Evolutionary conservation across 2,113 vertebrate genomes (phyloP), one percentile per base, ranked within the genome.

Genomic region (Speoplatyrhinus poulsoni): DNA sequence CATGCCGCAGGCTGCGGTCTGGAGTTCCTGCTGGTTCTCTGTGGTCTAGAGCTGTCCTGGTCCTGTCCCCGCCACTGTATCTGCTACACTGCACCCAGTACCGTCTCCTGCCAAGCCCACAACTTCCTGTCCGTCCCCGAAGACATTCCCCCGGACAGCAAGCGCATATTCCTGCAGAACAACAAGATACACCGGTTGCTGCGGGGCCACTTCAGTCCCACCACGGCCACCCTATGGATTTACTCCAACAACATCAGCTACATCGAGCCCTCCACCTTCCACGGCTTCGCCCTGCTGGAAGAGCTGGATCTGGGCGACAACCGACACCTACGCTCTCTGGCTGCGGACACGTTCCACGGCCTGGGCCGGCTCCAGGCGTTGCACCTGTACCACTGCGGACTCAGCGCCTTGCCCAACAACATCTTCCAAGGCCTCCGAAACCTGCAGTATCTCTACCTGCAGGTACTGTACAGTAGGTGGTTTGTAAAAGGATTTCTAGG

Each of bases 291-390:
- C 26, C 91, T 95, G 84, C 90, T 99, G 59, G 97, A 99, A 83
- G 98, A 99, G 82, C 90, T 99, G 82, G 98, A 99, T 84, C 94
- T 99, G n/a, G 97, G 97, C 12, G 96, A 99, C 89, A 99, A 99
- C 89, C 93, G 95, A 57, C 94, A 98, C 87, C 85, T 99, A 87
- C 94, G 94, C 79, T 94, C 94, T 53, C 89, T 99, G 80, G 95
- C 95, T 3, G 93, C 97, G 0, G 95, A 99, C 89, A 99, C 97
- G 75, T 99, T 99, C 92, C 95, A 93, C 58, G 97, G 98, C 67
- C 91, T 99, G 86, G 90, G 83, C 67, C 95, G 93, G 53, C 96
- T 99, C 64, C 96, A 96, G 0, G 95, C 98, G 50, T 91, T 99
- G 81, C 97, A 99, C 76, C 92, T 99, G 85, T 99, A 99, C 81